Evolutionary conservation across 23 tunicate species (phyloP), one percentile per base, ranked within the genome.

Genomic region (Botrylloides violaceus): DNA sequence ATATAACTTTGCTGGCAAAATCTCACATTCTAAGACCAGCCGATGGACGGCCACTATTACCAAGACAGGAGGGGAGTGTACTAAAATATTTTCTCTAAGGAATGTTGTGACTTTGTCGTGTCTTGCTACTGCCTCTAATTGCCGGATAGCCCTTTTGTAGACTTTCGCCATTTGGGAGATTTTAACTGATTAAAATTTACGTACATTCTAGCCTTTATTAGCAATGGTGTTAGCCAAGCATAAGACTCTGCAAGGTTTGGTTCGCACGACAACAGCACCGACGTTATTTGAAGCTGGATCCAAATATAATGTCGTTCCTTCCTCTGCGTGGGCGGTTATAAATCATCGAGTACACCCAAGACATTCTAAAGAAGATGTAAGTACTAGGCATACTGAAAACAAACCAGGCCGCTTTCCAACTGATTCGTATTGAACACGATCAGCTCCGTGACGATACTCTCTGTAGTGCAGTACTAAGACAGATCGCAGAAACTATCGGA

Each of bases 321-420:
- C 88, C 43, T 47, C 66, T 36, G 88, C 96, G 2, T 88, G 88
- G 88, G 88, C 96, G 5, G 36, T 78, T 36, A 76, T 82, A 43
- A 88, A 88, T 53, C 78, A 66, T 61, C 68, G 96, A 29, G 77
- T 88, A 23, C 96, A 88, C 49, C 88, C 96, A 0, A 28, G 19
- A 47, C 77, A 78, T 47, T 77, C 95, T 3, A 64, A 75, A 6
- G 84, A 70, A 4, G 84, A 88, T 58, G 96, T 82, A 31, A 50
- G 55, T 49, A 3, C 22, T 72, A 22, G 22, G 53, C 15, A 43
- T 7, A n/a, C n/a, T n/a, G n/a, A n/a, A n/a, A n/a, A n/a, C n/a
- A n/a, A n/a, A n/a, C n/a, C n/a, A n/a, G n/a, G n/a, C n/a, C n/a
- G n/a, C n/a, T n/a, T n/a, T n/a, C n/a, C n/a, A n/a, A n/a, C n/a